Evolutionary conservation across 2,113 vertebrate genomes (phyloP), one percentile per base, ranked within the genome.

Genomic region (Dipodomys ordii): DNA sequence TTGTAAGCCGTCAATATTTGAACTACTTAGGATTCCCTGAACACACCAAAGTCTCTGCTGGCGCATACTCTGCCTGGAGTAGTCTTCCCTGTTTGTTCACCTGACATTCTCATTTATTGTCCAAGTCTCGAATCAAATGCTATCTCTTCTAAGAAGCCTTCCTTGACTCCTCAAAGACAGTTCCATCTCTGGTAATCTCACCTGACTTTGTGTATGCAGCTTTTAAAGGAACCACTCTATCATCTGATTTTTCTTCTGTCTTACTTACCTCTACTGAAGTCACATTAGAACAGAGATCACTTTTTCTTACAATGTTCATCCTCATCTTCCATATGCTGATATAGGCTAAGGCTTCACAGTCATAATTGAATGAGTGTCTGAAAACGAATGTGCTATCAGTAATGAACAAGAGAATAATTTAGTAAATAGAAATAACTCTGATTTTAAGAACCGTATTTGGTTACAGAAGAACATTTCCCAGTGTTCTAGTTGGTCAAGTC

Each of bases 1-100:
- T 80, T 77, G 71, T 35, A 94, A 93, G 85, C 82, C 67, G 82
- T 74, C 69, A 85, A 65, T 85, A 71, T 39, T 87, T 87, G 88
- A 92, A 90, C 60, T 67, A 65, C 74, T 94, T 88, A 39, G 78
- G 82, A 69, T 67, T 88, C 44, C 62, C 68, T 28, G 22, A 92
- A 65, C 0, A 7, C 9, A 67, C 35, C 30, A n/a, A 3, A 35
- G 35, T 83, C 71, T 85, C 28, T 32, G 8, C 67, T 82, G 88
- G 79, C 46, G 1, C 10, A 71, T 12, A 35, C 64, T 95, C 1
- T 85, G 30, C 35, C 46, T 71, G 69, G 12, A 92, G 53, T 39
- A 83, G 11, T 20, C 57, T 88, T 57, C 6, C 28, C 18, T 76
- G 16, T 28, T 81, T 64, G 5, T 62, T 27, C 72, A 23, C n/a